Conservation (phyloP, 2,888 invertebrate species). For the Cremastobaeus sp. region DNA sequence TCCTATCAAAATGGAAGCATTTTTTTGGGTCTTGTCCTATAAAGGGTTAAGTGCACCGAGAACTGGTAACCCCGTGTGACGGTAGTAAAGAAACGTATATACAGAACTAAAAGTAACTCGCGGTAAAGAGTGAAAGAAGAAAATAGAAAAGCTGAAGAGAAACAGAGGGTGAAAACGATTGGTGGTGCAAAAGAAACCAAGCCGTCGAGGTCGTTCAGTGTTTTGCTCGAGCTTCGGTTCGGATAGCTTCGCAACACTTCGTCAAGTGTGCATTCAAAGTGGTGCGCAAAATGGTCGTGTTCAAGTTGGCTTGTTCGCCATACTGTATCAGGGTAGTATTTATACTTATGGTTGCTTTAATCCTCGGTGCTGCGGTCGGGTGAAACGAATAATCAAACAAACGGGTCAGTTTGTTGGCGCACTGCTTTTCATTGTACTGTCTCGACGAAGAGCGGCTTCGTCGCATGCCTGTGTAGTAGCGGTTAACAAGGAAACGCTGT, state of each 20-base stretch:
- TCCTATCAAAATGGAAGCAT: too few relatives aligned
- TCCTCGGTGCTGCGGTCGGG: too few relatives aligned
- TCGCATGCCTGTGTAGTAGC: constrained; percentile 42
- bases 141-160: constrained; percentile 51
- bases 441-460: constrained; percentile 6
- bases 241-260: constrained; percentile 50
- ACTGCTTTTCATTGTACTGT: too few relatives aligned
- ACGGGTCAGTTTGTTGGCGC: too few relatives aligned
- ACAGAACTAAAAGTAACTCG: constrained; percentile 1
- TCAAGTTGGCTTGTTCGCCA: constrained; percentile 16
- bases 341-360: too few relatives aligned
- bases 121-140: constrained; percentile 46
- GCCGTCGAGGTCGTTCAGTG: constrained; percentile 16
- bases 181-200: constrained; percentile 40
- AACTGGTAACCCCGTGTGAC: too few relatives aligned
- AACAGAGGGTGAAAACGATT: constrained; percentile 40
- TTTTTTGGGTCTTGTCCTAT: too few relatives aligned
- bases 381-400: too few relatives aligned
- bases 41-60: too few relatives aligned
- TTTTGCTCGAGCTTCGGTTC: constrained; percentile 14
- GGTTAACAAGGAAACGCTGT: constrained; percentile 36
- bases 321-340: too few relatives aligned
- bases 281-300: constrained; percentile 9
- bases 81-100: too few relatives aligned
- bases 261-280: constrained; percentile 61